Evolutionary conservation across 2,113 vertebrate species (phyloP), one percentile per base, ranked within the genome.

Genomic region (Salvelinus sp.): DNA sequence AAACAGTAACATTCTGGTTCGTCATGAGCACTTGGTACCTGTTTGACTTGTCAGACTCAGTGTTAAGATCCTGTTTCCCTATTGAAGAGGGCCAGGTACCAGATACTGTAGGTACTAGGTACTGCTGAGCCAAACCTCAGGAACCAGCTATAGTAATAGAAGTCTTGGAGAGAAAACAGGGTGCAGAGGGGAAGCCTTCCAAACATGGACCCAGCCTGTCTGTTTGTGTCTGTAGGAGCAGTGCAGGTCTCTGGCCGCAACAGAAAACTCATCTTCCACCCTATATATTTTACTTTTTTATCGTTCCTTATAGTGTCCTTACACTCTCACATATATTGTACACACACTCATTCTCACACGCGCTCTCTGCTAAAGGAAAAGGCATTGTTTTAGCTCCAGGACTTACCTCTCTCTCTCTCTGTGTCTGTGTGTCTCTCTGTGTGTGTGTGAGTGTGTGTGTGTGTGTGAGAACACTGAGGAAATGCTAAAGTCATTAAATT

Each of bases 401-500:
- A 66, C 64, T 3, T 28, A 12, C 13, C 25, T 65, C 64, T 30
- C 28, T 30, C 28, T 30, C 28, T 30, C 28, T 30, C 28, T 30
- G 0, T 30, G 2, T 30, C 4, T 30, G 2, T 30, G 3, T 57
- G 47, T 80, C 63, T 82, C 23, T 23, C 23, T 22, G 18, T 57
- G 30, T 85, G 63, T 86, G 33, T 82, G 22, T 66, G 63, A 54
- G 63, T 80, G 65, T 82, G 57, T 88, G 22, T 79, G 80, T 85
- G 23, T 85, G 87, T 83, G 74, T 85, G 86, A 14, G 70, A 33
- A 94, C 93, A 90, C 91, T 79, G 90, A 91, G 93, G 94, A 91
- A 94, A 93, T 94, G 82, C 94, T 94, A 94, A 50, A 93, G 91
- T 94, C 92, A 88, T 93, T 83, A 95, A 96, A 94, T 95, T 87